phyloP scores from a whole-genome alignment of 1,140 invertebrate species.

The Hylyphantes graminicola region DNA sequence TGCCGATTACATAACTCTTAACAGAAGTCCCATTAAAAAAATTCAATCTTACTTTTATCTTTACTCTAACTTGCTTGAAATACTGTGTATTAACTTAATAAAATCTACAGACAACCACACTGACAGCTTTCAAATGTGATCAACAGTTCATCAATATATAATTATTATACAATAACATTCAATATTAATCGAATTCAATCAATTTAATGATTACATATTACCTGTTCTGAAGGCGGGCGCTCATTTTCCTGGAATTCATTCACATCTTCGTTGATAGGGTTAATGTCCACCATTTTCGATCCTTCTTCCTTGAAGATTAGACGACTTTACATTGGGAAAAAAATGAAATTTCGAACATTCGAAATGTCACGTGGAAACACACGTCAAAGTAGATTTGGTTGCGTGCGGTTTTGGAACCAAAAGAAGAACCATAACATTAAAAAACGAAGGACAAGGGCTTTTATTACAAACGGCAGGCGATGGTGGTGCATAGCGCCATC shows the following conservation, averaged over 20 bases:
- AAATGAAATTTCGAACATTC: conserved; percentile 7
- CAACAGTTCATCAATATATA: too few relatives aligned
- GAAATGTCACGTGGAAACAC: conserved; percentile 22
- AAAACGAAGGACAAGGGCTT: conserved; percentile 39
- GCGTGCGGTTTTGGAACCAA: conserved; percentile 5
- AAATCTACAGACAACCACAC: too few relatives aligned
- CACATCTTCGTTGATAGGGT: conserved; percentile 19
- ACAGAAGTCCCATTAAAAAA: too few relatives aligned
- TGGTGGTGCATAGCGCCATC: conserved; percentile 16
- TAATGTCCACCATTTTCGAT: conserved; percentile 51
- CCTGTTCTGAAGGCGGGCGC: conserved; percentile 53
- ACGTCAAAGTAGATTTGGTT: conserved; percentile 30
- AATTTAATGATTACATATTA: conserved; percentile 27
- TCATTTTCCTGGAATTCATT: conserved; percentile 49
- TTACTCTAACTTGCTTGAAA: too few relatives aligned
- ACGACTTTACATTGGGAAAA: conserved; percentile 4
- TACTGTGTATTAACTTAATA: too few relatives aligned
- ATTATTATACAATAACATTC: too few relatives aligned
- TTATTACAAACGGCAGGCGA: conserved; percentile 9
- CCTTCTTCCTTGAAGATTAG: not conserved
- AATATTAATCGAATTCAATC: too few relatives aligned
- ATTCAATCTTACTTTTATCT: too few relatives aligned
- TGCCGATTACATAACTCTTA: too few relatives aligned
- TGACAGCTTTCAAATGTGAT: too few relatives aligned
- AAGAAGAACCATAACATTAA: conserved; percentile 35